Base-by-base conservation (phyloP, 2,797 vertebrate genomes). In the Peromyscus eremicus region DNA sequence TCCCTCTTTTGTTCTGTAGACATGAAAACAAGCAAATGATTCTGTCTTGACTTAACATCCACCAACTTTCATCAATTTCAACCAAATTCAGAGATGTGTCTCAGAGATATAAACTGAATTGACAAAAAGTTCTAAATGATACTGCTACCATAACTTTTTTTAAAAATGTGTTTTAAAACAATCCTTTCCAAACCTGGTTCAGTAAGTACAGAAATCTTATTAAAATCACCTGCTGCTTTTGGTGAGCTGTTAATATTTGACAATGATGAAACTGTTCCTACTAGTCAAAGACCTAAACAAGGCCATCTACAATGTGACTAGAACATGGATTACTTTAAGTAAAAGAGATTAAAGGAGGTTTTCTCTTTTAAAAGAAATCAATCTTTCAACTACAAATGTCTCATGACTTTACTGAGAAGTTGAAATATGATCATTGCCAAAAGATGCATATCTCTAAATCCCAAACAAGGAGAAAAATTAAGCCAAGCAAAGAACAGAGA, bases 221-320 rank as follows among this genome's bases (percentile, higher is more conserved):
- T 92, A 80, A 94, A 46, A 32, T 97, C 80, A 81, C 75, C 68
- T 80, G 80, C 83, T 95, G 92, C 84, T 91, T 93, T 93, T 68
- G 80, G 82, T 55, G 37, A 82, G 82, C 89, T 94, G 94, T 97
- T 97, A 97, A 91, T 97, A 94, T 96, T 97, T 98, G 96, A 97
- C 89, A 84, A 95, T 93, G 89, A 94, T 66, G 89, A 98, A 97
- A 96, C 82, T 94, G 49, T 97, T 96, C 71, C 85, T 84, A 83
- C 89, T 93, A 94, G 89, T 97, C 95, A 96, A 96, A 94, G 77
- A 95, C 96, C 88, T 94, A 96, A 97, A 94, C 66, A 89, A 97
- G 92, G 71, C 76, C 81, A 68, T 82, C 88, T 60, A 88, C 92
- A 96, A 85, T 92, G 71, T 85, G 89, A 93, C 83, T 57, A 97